phyloP scores from a whole-genome alignment of 2,113 vertebrate species.

The pig (Sus scrofa) region DNA sequence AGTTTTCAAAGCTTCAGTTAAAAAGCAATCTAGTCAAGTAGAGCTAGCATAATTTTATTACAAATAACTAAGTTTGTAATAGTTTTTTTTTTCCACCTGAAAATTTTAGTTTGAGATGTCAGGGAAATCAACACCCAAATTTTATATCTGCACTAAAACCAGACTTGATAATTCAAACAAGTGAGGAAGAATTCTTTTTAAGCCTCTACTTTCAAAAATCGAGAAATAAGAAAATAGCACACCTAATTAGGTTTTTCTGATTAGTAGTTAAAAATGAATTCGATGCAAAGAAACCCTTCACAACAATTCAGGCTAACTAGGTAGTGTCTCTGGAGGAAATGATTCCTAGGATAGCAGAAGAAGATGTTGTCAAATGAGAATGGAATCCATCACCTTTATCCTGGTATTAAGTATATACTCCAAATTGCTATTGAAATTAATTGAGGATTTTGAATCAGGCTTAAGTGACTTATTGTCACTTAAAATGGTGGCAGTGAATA shows the following conservation, averaged over 20 bases:
- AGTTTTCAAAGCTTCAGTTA: constrained; percentile 93
- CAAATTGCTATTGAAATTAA: constrained; percentile 79
- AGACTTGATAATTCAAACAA: constrained; percentile 84
- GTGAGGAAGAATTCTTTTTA: constrained; percentile 74
- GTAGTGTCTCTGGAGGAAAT: constrained; percentile 14
- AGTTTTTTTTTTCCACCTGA: constrained; percentile 81
- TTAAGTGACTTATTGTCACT: constrained; percentile 51
- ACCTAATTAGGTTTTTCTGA: constrained; percentile 75
- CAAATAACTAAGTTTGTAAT: constrained; percentile 90
- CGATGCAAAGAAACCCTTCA: constrained; percentile 39
- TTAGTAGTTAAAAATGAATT: constrained; percentile 66
- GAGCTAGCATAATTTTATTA: constrained; percentile 91
- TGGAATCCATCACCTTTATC: constrained; percentile 8
- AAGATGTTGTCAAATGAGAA: constrained; percentile 56
- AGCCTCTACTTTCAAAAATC: constrained; percentile 63
- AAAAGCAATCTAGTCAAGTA: constrained; percentile 92
- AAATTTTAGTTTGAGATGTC: constrained; percentile 87
- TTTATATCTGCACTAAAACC: constrained; percentile 84
- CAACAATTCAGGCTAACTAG: constrained; percentile 21
- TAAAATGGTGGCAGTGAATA: constrained; percentile 55
- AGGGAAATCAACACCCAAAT: constrained; percentile 89
- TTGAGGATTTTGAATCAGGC: constrained; percentile 72
- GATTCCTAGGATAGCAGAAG: constrained; percentile 21
- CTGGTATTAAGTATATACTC: constrained; percentile 67
- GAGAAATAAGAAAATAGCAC: constrained; percentile 57